A percentile compares a stretch with the other conserved stretches of the same genome.
phyloP scores from a whole-genome alignment of 2,113 vertebrate species.

The Lampris incognitus region DNA sequence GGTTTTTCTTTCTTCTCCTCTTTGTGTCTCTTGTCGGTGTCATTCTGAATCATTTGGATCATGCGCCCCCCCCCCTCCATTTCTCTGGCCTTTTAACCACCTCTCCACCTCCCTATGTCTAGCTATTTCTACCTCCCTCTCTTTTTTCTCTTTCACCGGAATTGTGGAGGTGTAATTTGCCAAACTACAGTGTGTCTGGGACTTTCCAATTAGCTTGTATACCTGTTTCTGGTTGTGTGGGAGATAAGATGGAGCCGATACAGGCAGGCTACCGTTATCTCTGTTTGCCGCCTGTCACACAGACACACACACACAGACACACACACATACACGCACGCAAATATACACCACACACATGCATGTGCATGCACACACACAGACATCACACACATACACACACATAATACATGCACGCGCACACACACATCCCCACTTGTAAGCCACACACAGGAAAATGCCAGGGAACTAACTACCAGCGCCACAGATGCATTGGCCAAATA shows the following conservation, averaged over 20 bases:
- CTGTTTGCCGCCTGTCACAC: conserved; percentile 76
- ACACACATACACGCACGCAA: conserved; percentile 1
- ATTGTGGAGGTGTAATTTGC: conserved; percentile 67
- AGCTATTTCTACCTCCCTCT: conserved; percentile 31
- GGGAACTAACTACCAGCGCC: conserved; percentile 38
- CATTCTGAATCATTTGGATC: conserved; percentile 34
- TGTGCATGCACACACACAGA: not conserved
- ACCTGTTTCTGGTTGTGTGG: conserved; percentile 78
- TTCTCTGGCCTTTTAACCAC: conserved; percentile 13
- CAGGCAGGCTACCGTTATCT: conserved; percentile 72
- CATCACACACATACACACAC: conserved; percentile 5
- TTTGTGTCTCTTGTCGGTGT: conserved; percentile 66
- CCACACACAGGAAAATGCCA: conserved; percentile 38
- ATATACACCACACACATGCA: not conserved
- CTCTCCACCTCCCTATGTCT: conserved; percentile 49
- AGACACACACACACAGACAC: conserved; percentile 48
- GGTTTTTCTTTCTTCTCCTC: conserved; percentile 18
- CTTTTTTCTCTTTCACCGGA: conserved; percentile 35
- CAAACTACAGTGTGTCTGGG: conserved; percentile 64
- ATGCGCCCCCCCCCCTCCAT: not conserved
- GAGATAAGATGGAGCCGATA: conserved; percentile 80
- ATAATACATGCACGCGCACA: conserved; percentile 1
- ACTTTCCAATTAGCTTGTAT: conserved; percentile 83
- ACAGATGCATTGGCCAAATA: conserved; percentile 58
- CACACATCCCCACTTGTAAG: not conserved